Evolutionary conservation across 1,140 invertebrate genomes (phyloP).

Genomic region (Zaprionus inermis): DNA sequence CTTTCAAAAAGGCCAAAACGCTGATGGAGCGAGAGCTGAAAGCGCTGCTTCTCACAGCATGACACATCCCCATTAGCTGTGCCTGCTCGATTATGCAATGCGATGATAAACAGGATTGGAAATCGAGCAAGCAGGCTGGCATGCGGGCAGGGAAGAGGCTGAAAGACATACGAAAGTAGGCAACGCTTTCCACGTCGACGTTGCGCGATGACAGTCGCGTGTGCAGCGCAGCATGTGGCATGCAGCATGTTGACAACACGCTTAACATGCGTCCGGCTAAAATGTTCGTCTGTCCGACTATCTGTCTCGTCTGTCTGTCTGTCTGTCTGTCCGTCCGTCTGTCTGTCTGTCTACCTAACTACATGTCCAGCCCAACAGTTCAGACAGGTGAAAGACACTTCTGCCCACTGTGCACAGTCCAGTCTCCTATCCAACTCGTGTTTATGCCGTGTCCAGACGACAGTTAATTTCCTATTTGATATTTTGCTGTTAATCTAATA

Average conservation of each 20-base stretch:
- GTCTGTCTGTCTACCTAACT: neutral
- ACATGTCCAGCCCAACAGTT: too few relatives aligned
- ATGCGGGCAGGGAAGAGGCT: neutral
- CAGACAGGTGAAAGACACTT: conserved; percentile 40
- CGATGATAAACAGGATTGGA: neutral
- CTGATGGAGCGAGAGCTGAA: neutral
- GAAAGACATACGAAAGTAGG: neutral
- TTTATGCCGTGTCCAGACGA: conserved; percentile 60
- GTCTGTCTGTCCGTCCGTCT: neutral
- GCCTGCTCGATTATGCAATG: neutral
- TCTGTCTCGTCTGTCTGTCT: neutral
- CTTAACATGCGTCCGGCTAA: conserved; percentile 18
- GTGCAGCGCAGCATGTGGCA: neutral
- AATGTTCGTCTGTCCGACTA: neutral
- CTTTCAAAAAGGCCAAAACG: neutral
- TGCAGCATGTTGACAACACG: conserved; percentile 14
- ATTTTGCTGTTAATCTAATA: conserved; percentile 83
- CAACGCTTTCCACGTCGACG: neutral
- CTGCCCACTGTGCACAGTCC: neutral
- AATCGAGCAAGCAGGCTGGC: neutral
- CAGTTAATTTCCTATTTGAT: conserved; percentile 82
- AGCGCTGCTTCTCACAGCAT: neutral
- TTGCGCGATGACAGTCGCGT: neutral
- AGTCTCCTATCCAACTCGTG: conserved; percentile 5
- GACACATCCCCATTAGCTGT: neutral